Base-by-base conservation (phyloP, 2,797 vertebrate genomes). In the Gymnothorax javanicus region DNA sequence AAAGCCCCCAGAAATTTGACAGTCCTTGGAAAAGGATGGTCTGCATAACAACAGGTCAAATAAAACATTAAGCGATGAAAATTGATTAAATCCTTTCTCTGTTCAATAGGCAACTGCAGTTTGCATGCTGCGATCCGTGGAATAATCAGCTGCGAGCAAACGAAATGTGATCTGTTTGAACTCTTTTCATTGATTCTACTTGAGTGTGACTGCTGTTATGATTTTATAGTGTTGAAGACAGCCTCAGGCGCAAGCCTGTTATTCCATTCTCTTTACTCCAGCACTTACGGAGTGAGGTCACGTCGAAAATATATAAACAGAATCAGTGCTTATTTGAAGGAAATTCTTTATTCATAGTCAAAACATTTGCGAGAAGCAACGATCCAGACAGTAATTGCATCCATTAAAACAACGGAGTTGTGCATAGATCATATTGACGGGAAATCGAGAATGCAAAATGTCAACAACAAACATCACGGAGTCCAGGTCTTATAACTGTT, bases 81-180 rank as follows among this genome's bases (percentile, higher is more conserved):
- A 95, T 93, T 85, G 93, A 95, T 95, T 92, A 91, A 91, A 95
- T 95, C 92, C 94, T 93, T 71, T 95, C 95, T 94, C 94, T 89
- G 92, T 92, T 94, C 95, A 96, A 94, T 93, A 95, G 95, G 95
- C 94, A 95, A 91, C 92, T 89, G 90, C 92, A 91, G 91, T 96
- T 95, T 94, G 93, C 94, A 96, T 95, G 93, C 95, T 90, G 93
- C 95, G 95, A 96, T 96, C 96, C 96, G 95, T 96, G 95, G 97
- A 97, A 97, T 96, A 95, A 95, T 96, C 95, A 96, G 94, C 96
- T 95, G 96, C 93, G 92, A 93, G 95, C 94, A 93, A 92, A 93
- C 96, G 95, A 96, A 92, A 93, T 91, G 91, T 91, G 93, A 93
- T 94, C 93, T 89, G 17, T 94, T 92, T 92, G 93, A 94, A 91